Percentiles rank a stretch among this genome's conserved stretches.
phyloP scores from a whole-genome alignment of 1,140 invertebrate species.

The Latrodectus geometricus region DNA sequence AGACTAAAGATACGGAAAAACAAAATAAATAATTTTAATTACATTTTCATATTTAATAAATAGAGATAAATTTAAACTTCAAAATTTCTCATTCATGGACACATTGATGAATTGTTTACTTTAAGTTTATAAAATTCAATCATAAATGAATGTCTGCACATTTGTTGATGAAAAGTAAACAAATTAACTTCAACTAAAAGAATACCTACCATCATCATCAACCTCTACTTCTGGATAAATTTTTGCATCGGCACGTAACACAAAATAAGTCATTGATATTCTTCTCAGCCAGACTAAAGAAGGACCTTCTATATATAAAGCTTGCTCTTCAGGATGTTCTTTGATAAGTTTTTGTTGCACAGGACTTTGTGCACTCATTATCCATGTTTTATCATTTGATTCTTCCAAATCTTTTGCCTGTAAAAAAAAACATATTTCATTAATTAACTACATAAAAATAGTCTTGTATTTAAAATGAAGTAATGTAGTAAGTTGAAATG shows the following conservation, averaged over 20 bases:
- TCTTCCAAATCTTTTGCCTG: constrained; percentile 75
- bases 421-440: not conserved
- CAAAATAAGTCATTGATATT: constrained; percentile 85
- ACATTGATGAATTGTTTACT: no score
- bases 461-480: no score
- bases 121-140: no score
- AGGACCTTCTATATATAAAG: constrained; percentile 90
- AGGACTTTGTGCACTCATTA: constrained; percentile 88
- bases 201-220: constrained; percentile 76
- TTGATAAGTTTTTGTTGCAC: constrained; percentile 80
- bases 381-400: constrained; percentile 91
- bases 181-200: constrained; percentile 34
- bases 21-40: no score
- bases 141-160: no score
- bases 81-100: no score
- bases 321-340: constrained; percentile 77
- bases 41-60: no score
- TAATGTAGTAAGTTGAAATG: no score
- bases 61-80: no score
- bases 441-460: no score
- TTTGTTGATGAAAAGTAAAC: no score
- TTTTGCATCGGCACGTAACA: constrained; percentile 78
- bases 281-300: constrained; percentile 84
- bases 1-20: no score
- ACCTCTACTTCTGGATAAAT: constrained; percentile 68